Conservation (phyloP, 2,888 invertebrate species). For the Stictocephala bisonia region DNA sequence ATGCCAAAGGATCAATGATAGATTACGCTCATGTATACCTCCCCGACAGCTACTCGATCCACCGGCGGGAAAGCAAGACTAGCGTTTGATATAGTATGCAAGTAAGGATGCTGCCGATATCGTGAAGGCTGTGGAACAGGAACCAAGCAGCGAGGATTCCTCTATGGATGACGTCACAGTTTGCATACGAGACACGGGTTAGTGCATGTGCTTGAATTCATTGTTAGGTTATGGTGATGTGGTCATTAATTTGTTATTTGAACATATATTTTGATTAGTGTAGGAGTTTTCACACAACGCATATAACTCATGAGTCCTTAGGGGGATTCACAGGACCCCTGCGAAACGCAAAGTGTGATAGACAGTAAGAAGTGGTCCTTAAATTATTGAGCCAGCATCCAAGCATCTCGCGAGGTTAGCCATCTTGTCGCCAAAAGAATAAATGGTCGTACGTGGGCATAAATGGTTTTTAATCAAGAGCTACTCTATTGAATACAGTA, state of each 20-base stretch:
- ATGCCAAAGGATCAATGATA: neutral
- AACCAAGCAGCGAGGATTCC: neutral
- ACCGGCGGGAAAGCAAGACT: neutral
- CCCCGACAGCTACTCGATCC: slow-evolving; percentile 10
- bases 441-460: no score
- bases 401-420: neutral
- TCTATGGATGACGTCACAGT: neutral
- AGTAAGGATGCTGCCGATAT: neutral
- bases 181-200: neutral
- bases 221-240: neutral
- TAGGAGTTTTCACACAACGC: neutral
- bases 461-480: no score
- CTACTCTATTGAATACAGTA: no score
- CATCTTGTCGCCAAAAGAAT: no score
- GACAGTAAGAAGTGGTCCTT: neutral
- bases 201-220: neutral
- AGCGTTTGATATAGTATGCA: neutral
- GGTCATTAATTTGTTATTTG: neutral
- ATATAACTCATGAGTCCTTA: neutral
- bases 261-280: neutral
- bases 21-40: neutral
- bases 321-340: neutral
- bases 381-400: neutral
- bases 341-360: neutral
- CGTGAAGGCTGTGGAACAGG: neutral